Evolutionary conservation across 2,113 vertebrate species (phyloP).

Genomic region (Nesogale talazaci): DNA sequence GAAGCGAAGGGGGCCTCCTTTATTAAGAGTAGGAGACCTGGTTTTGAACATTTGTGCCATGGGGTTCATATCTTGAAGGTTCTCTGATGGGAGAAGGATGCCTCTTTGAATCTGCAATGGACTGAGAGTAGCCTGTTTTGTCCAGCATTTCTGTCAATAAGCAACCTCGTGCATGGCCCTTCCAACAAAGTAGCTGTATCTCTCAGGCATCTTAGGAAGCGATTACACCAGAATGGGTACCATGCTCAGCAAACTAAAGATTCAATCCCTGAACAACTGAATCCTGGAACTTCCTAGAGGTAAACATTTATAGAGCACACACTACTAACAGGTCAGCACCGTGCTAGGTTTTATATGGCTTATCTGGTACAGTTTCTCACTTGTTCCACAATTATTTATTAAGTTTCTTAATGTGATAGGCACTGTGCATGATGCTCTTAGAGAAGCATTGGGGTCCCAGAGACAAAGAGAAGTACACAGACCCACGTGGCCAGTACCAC

Average conservation of each 20-base stretch:
- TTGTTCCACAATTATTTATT: too few relatives aligned
- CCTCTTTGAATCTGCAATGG: constrained; percentile 53
- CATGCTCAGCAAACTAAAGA: neutral
- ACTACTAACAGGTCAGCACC: too few relatives aligned
- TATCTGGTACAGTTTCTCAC: too few relatives aligned
- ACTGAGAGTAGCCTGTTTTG: constrained; percentile 60
- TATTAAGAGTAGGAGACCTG: neutral
- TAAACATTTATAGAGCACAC: neutral
- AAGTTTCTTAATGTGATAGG: neutral
- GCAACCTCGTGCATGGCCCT: too few relatives aligned
- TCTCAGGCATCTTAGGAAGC: too few relatives aligned
- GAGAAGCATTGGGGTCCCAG: neutral
- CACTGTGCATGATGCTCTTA: neutral
- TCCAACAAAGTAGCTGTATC: too few relatives aligned
- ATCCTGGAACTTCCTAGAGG: neutral
- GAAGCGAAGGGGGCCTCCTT: neutral
- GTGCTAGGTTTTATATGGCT: too few relatives aligned
- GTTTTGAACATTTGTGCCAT: constrained; percentile 57
- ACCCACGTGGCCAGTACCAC: neutral
- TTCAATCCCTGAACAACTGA: neutral
- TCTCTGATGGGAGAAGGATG: constrained; percentile 49
- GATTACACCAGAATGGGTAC: too few relatives aligned
- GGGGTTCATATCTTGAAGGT: constrained; percentile 53
- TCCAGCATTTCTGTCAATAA: constrained; percentile 26
- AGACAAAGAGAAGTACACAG: too few relatives aligned